phyloP scores from a whole-genome alignment of 2,113 vertebrate genomes.

The Platichthys flesus region DNA sequence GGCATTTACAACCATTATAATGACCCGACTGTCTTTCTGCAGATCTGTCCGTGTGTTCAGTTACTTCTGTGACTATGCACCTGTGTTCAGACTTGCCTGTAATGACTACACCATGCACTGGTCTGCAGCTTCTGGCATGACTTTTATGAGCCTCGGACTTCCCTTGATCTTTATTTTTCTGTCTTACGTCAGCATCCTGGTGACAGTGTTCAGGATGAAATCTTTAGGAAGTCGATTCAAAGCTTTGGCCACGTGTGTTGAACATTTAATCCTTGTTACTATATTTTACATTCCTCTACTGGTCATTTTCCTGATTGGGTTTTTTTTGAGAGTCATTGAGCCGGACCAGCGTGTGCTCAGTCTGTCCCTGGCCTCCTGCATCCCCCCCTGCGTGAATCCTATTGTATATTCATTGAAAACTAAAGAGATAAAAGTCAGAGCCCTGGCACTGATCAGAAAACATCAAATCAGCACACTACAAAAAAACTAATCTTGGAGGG shows the following conservation, averaged over 20 bases:
- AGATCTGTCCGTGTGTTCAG: constrained; percentile 70
- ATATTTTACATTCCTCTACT: constrained; percentile 75
- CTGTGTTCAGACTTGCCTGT: constrained; percentile 76
- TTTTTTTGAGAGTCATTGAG: constrained; percentile 48
- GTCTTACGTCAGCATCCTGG: constrained; percentile 71
- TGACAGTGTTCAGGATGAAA: constrained; percentile 75
- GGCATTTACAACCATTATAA: background rate
- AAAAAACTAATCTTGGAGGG: background rate
- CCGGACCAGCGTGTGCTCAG: constrained; percentile 67
- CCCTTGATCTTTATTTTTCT: constrained; percentile 65
- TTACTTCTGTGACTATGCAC: constrained; percentile 81
- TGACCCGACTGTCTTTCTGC: constrained; percentile 77
- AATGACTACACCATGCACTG: constrained; percentile 70
- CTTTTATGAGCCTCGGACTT: background rate
- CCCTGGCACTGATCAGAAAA: constrained; percentile 39
- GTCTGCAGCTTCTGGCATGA: constrained; percentile 12
- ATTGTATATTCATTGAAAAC: constrained; percentile 79
- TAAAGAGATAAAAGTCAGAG: constrained; percentile 69
- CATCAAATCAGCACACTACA: background rate
- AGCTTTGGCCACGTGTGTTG: constrained; percentile 72
- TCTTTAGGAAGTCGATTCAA: constrained; percentile 60
- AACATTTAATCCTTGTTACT: constrained; percentile 75
- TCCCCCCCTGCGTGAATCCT: constrained; percentile 78
- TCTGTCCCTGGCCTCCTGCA: constrained; percentile 71
- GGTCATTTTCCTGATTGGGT: constrained; percentile 52